Evolutionary conservation across 2,888 invertebrate species (phyloP).

Genomic region (Abscondita cerata): DNA sequence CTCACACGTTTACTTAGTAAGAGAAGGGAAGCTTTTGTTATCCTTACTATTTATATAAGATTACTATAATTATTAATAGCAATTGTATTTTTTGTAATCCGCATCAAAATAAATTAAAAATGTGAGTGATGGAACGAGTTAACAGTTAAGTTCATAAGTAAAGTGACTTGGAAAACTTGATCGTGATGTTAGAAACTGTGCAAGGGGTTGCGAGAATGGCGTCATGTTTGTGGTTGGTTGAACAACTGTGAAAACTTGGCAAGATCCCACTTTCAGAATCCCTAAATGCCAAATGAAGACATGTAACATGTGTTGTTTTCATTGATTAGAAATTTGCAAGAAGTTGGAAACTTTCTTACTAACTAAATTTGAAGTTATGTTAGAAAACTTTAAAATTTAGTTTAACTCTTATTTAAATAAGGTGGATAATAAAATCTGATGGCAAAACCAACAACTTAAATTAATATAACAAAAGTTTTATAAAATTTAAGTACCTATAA

Average conservation of each 20-base stretch:
- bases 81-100: too few relatives aligned
- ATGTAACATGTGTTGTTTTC: constrained; percentile 28
- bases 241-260: constrained; percentile 57
- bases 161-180: constrained; percentile 47
- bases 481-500: too few relatives aligned
- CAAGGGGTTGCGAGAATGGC: constrained; percentile 47
- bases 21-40: not conserved
- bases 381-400: not conserved
- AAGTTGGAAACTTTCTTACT: constrained; percentile 20
- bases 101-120: too few relatives aligned
- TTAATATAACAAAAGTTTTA: too few relatives aligned
- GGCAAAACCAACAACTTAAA: too few relatives aligned
- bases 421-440: too few relatives aligned
- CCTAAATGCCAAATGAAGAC: constrained; percentile 28
- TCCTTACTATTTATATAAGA: too few relatives aligned
- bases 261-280: constrained; percentile 36
- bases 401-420: constrained; percentile 15
- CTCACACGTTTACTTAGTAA: constrained; percentile 24
- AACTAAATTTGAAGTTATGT: constrained; percentile 8
- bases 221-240: constrained; percentile 59
- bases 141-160: constrained; percentile 50
- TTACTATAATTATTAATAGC: too few relatives aligned
- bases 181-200: constrained; percentile 42
- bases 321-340: constrained; percentile 22
- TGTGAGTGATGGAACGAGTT: too few relatives aligned